Evolutionary conservation across 2,113 vertebrate genomes (phyloP), one percentile per base, ranked within the genome.

Genomic region (Thamnaconus septentrionalis): DNA sequence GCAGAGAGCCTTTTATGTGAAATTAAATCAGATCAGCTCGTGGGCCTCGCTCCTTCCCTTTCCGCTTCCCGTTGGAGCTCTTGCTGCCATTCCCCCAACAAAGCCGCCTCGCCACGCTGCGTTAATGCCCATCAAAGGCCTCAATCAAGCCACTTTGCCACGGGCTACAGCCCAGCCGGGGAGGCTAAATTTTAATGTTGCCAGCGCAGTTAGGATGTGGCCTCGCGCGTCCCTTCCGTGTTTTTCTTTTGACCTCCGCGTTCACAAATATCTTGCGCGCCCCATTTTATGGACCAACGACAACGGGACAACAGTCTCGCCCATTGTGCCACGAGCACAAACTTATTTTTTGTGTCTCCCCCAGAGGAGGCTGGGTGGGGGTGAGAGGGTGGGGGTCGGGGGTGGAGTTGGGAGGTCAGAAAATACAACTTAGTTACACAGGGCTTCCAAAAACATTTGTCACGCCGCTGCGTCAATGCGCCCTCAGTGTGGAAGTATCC

Each of bases 81-180:
- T 85, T 69, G 66, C 84, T 79, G 85, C 80, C 79, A 75, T 82
- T 75, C 72, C 57, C 12, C 41, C 74, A 31, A 91, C 87, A 90
- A 91, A 86, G 79, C 71, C 66, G 68, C 12, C 70, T 82, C 77
- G 80, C 86, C 84, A 89, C 71, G 75, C 64, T 74, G 73, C 78
- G 83, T 91, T 87, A 86, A 81, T 78, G 81, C 82, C 82, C 83
- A 86, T 91, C 81, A 89, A 84, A 87, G 82, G 71, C 75, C 69
- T 89, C 80, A 84, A 89, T 80, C 84, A 86, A 63, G 75, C 78
- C 53, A 41, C 76, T 69, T 83, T 62, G 87, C 90, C 87, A 80
- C 81, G 73, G 87, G 88, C 85, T 70, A 91, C 48, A 81, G 69
- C 72, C 69, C 67, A 59, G 76, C 71, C 64, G 61, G 66, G 75